Base-by-base conservation (phyloP, 2,113 vertebrate species). In the Daboia siamensis region DNA sequence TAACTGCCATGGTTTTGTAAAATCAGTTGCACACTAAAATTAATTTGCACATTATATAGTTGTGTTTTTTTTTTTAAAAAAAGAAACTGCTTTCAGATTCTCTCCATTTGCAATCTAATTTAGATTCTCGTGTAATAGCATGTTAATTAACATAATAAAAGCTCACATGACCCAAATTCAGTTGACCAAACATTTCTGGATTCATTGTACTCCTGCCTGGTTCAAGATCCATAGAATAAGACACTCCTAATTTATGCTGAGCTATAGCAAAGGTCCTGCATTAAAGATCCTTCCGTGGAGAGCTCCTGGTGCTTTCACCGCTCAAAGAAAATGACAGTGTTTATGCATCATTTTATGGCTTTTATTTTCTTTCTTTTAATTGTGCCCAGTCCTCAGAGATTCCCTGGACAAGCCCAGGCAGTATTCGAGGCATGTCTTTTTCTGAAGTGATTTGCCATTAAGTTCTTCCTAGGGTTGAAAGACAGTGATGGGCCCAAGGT, bases 1-100 rank as follows among this genome's bases (percentile, higher is more conserved):
- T 84, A 91, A 91, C 84, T 91, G 48, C 80, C 89, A 87, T 21
- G 89, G 56, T 69, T 93, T 95, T 92, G 90, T 95, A 95, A 94
- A 95, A 92, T 51, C 92, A 95, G 89, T 88, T 90, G 95, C 85
- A 44, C 20, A 59, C 12, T 80, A 54, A 86, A 93, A 94, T 94
- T 11, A 21, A 92, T 94, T 94, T 95, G 84, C 57, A 92, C 54
- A 93, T 57, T 46, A 91, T 85, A 94, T 33, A 93, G 46, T 48
- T 74, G 89, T 93, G 39, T 9, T 91, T 93, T 91, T 23, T 92
- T 26, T 12, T 12, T 29, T 12, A n/a, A 5, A 91, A 74, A 93
- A 93, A 33, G 94, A 94, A 84, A 0, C 7, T 23, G 21, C 6
- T 61, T 96, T 96, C 52, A 11, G 90, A 93, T 95, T 93, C 93